Evolutionary conservation across 2,113 vertebrate genomes (phyloP), one percentile per base, ranked within the genome.

Genomic region (Lycocorax pyrrhopterus): DNA sequence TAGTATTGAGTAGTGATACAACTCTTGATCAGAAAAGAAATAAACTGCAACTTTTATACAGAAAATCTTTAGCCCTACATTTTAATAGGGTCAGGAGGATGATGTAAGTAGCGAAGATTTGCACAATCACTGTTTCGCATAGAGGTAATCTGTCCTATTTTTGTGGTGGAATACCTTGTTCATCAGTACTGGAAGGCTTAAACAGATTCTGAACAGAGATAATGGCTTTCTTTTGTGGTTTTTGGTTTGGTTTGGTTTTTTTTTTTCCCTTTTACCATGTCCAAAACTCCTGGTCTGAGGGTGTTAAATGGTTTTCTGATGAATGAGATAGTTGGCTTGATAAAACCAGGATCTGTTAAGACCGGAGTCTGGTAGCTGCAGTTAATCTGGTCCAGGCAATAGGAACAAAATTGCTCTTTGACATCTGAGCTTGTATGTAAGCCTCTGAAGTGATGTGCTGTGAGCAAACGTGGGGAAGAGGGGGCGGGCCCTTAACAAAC

Each of bases 1-100:
- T 95, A 91, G 94, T 97, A 81, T 94, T 97, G 96, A 97, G 89
- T 95, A 97, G 97, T 98, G 83, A 93, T 96, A 92, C 90, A 96
- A 90, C 87, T 96, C 97, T 97, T 97, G 96, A 96, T 96, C 97
- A 82, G 90, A 92, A 93, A 96, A 96, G 62, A 94, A 96, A 96
- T 96, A 90, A 94, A 95, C 91, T 76, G 67, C 66, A 78, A 73
- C 71, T 94, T 94, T 94, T 94, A 77, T 88, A 95, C 82, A 83
- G 88, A 94, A 96, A 89, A 84, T 53, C 86, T 95, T 94, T 87
- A 96, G 79, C 94, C 81, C 93, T 95, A 94, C 84, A 56, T 93
- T 96, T 96, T 96, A 92, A 88, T 92, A 95, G 93, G 79, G 53
- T 92, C 64, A 93, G 83, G 80, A 90, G 64, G 49, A 84, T 39